These are phyloP conservation scores for Buteo buteo DNA, from an alignment of 2,113 vertebrate species.

Conservation along the genomic window DNA sequence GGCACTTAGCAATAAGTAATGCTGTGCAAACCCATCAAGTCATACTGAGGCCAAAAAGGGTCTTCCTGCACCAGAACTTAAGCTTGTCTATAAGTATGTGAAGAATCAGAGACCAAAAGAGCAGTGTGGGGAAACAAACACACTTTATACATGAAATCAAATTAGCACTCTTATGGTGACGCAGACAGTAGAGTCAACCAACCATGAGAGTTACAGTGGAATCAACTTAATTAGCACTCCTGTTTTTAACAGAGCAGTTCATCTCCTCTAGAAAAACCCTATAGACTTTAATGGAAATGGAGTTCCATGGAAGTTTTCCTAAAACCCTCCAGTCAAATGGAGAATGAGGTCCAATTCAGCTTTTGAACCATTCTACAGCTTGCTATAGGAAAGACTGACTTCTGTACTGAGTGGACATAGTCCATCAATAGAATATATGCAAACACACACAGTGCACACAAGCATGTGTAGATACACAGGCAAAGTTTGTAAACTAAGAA, in stretches of 20 bases:
- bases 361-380: not conserved
- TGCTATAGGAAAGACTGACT: not conserved
- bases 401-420: not conserved
- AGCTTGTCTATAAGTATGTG: not conserved
- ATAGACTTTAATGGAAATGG: not conserved
- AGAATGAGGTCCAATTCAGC: not conserved
- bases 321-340: not conserved
- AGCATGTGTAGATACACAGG: not conserved
- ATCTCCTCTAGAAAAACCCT: not conserved
- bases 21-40: not conserved
- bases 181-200: constrained; percentile 4
- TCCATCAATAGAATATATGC: not conserved
- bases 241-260: not conserved
- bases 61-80: not conserved
- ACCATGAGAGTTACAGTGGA: constrained; percentile 3
- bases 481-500: not conserved
- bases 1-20: not conserved
- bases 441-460: not conserved
- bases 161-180: not conserved
- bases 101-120: not conserved
- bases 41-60: not conserved
- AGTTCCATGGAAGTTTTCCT: not conserved
- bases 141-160: not conserved
- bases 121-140: constrained; percentile 2
- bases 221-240: constrained; percentile 11